Evolutionary conservation across 1,140 invertebrate species (phyloP).

Genomic region (Ooceraea biroi): DNA sequence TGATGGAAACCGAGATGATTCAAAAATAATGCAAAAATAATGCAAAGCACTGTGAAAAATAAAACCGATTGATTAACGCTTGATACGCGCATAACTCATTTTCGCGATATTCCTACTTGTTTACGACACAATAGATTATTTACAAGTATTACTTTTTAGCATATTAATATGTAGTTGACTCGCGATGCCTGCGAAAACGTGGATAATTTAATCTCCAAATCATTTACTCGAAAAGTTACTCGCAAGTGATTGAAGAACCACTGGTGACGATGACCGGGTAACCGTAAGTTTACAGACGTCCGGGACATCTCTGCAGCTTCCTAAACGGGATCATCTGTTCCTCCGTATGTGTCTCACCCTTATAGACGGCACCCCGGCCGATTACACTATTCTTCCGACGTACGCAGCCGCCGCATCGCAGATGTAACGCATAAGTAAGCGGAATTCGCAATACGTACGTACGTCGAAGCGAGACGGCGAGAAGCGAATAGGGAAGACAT

Average conservation of each 20-base stretch:
- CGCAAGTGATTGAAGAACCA: conserved; percentile 50
- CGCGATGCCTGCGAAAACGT: not conserved
- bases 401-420: conserved; percentile 79
- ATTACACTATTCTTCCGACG: conserved; percentile 81
- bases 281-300: conserved; percentile 74
- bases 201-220: not conserved
- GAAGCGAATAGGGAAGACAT: conserved; percentile 34
- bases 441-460: conserved; percentile 70
- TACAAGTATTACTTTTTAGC: not conserved
- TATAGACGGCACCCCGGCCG: conserved; percentile 71
- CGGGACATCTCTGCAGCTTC: conserved; percentile 77
- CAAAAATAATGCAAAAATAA: not conserved
- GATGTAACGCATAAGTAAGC: conserved; percentile 76
- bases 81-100: no score
- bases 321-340: conserved; percentile 84
- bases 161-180: no score
- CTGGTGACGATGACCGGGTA: conserved; percentile 78
- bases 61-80: no score
- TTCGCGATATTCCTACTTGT: not conserved
- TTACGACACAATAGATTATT: not conserved
- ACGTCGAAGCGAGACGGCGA: conserved; percentile 47
- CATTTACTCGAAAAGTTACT: not conserved
- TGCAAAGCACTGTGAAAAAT: not conserved
- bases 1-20: not conserved
- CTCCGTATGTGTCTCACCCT: conserved; percentile 67